phyloP scores from a whole-genome alignment of 2,113 vertebrate genomes.

The Cyprinus carpio region DNA sequence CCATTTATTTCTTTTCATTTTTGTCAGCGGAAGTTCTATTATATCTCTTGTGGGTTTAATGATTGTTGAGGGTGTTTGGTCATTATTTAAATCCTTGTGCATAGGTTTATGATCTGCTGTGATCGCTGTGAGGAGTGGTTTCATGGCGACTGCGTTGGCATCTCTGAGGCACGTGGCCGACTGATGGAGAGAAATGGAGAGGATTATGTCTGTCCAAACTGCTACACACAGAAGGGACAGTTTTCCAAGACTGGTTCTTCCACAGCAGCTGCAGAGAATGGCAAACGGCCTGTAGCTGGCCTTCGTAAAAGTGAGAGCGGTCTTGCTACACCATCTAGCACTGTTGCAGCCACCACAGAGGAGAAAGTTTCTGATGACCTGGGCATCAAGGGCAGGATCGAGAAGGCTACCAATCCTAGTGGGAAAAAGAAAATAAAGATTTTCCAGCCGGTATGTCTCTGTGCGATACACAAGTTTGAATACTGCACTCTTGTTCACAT shows the following conservation, averaged over 20 bases:
- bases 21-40: background rate
- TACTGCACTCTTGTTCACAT: background rate
- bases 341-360: slow-evolving; percentile 67
- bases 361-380: slow-evolving; percentile 83
- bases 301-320: slow-evolving; percentile 55
- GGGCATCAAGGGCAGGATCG: slow-evolving; percentile 97
- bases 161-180: slow-evolving; percentile 93
- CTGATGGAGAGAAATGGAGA: slow-evolving; percentile 94
- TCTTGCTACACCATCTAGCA: slow-evolving; percentile 23
- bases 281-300: slow-evolving; percentile 62
- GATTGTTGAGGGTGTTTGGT: slow-evolving; percentile 20
- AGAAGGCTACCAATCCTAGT: slow-evolving; percentile 93
- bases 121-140: slow-evolving; percentile 99
- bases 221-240: slow-evolving; percentile 86
- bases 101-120: slow-evolving; percentile 99
- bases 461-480: background rate
- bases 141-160: slow-evolving; percentile 96
- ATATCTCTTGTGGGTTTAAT: background rate
- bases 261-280: slow-evolving; percentile 66
- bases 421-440: slow-evolving; percentile 99
- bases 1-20: background rate
- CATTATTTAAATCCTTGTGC: slow-evolving; percentile 28
- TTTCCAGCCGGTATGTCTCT: slow-evolving; percentile 92
- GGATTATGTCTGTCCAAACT: slow-evolving; percentile 98
- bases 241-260: slow-evolving; percentile 63